These are phyloP conservation scores for Tiliacea aurago DNA, from an alignment of 2,888 invertebrate species.

Conservation along the genomic window DNA sequence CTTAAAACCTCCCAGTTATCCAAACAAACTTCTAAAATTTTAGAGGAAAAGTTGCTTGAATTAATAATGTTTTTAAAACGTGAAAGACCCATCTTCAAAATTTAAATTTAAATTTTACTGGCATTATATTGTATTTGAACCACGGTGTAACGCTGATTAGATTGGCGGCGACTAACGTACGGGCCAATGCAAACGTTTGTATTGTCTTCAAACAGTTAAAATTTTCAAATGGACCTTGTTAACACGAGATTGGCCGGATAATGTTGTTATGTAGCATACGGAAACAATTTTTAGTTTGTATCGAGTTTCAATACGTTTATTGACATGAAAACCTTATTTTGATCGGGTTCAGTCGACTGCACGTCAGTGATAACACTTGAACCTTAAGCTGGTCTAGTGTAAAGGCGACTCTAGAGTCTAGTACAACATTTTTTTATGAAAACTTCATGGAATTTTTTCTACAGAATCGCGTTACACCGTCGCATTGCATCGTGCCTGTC, in stretches of 20 bases:
- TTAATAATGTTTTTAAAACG: no score
- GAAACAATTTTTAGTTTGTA: neutral
- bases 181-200: constrained; percentile 76
- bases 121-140: constrained; percentile 25
- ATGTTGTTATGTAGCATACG: constrained; percentile 3
- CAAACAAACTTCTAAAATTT: no score
- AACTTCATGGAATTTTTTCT: no score
- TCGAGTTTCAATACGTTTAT: neutral
- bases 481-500: no score
- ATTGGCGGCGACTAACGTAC: constrained; percentile 82
- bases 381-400: no score
- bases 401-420: no score
- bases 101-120: neutral
- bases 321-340: neutral
- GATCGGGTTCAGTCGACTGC: neutral
- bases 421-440: no score
- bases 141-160: constrained; percentile 76
- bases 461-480: no score
- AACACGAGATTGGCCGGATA: constrained; percentile 44
- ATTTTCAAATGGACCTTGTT: constrained; percentile 70
- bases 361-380: neutral
- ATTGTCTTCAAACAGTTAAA: constrained; percentile 79
- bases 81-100: neutral
- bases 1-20: no score
- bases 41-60: neutral